These are phyloP conservation scores for Strigamia crassipes DNA, from an alignment of 2,888 invertebrate species.

Conservation along the genomic window DNA sequence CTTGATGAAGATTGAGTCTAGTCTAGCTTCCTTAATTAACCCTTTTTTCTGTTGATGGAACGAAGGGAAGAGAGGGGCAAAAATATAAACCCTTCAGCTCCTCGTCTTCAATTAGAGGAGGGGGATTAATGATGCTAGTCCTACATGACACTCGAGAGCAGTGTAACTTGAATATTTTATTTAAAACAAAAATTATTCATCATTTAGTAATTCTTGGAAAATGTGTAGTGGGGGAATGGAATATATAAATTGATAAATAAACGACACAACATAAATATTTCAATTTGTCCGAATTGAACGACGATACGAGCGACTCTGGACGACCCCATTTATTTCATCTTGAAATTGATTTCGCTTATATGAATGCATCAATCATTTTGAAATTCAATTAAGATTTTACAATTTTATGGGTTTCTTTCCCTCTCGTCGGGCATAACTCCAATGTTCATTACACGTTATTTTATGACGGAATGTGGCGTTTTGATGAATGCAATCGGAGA, in stretches of 20 bases:
- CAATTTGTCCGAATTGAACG: slow-evolving; percentile 13
- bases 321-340: slow-evolving; percentile 32
- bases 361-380: slow-evolving; percentile 20
- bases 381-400: slow-evolving; percentile 13
- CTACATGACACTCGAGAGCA: not conserved
- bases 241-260: not conserved
- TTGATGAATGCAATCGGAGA: slow-evolving; percentile 6
- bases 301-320: slow-evolving; percentile 1
- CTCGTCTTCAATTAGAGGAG: slow-evolving; percentile 5
- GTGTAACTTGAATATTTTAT: not conserved
- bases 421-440: too few relatives aligned
- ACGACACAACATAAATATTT: slow-evolving; percentile 6
- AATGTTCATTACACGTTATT: not conserved
- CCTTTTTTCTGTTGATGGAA: not conserved
- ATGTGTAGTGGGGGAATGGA: not conserved
- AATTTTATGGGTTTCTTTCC: not conserved
- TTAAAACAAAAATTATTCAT: too few relatives aligned
- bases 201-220: not conserved
- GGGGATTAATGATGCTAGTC: slow-evolving; percentile 13
- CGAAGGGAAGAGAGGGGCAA: not conserved
- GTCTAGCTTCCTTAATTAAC: not conserved
- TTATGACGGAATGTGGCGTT: not conserved
- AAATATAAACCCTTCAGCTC: slow-evolving; percentile 3
- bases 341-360: slow-evolving; percentile 24
- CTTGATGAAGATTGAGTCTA: slow-evolving; percentile 13